A percentile compares a stretch with the other conserved stretches of the same genome.
Evolutionary conservation across 2,888 invertebrate species (phyloP).

Genomic region (Agapostemon virescens): DNA sequence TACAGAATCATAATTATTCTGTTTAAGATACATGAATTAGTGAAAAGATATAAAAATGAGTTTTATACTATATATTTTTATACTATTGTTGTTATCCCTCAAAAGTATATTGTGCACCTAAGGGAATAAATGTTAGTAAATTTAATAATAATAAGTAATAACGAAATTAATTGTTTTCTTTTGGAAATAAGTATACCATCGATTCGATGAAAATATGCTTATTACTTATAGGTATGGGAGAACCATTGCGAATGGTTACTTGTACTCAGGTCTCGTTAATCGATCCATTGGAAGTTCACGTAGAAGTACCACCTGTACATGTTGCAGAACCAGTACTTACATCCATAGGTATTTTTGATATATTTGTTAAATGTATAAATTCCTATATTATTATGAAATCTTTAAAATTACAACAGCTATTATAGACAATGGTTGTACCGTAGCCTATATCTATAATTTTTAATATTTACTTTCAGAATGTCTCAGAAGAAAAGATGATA

Average conservation of each 20-base stretch:
- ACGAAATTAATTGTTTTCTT: neutral
- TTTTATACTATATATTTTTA: too few species aligned
- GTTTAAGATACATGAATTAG: too few species aligned
- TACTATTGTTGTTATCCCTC: too few species aligned
- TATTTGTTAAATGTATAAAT: neutral
- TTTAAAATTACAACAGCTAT: neutral
- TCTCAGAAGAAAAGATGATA: conserved; percentile 87
- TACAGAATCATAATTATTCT: too few species aligned
- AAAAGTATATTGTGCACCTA: too few species aligned
- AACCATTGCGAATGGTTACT: conserved; percentile 83
- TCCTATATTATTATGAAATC: neutral
- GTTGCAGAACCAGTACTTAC: conserved; percentile 90
- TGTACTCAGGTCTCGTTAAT: conserved; percentile 84
- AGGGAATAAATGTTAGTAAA: too few species aligned
- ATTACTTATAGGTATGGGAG: conserved; percentile 68
- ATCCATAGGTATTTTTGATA: conserved; percentile 84
- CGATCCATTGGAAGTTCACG: conserved; percentile 88
- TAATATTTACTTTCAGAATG: conserved; percentile 83
- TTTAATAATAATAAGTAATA: neutral
- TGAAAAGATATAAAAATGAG: too few species aligned
- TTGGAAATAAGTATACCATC: neutral
- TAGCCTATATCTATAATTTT: neutral
- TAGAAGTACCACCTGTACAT: conserved; percentile 87
- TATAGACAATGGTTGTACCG: neutral
- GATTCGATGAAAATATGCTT: neutral